Evolutionary conservation across 37 sponge, comb jelly and placozoan genomes (phyloP).

Genomic region (Halisarca cf. caerulea): DNA sequence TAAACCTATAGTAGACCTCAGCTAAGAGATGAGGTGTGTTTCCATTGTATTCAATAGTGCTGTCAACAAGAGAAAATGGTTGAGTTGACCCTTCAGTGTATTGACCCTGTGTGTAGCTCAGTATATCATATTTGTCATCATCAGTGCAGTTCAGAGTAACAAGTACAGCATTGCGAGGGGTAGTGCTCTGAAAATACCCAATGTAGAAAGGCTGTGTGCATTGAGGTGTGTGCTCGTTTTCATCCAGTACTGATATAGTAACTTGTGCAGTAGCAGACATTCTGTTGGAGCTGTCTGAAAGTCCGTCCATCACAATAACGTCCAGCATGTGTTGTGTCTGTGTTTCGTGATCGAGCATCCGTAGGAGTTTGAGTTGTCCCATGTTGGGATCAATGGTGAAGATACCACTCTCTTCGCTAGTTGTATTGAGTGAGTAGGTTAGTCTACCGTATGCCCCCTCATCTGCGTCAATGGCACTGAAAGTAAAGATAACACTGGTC

Average conservation of each 20-base stretch:
- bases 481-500: neutral
- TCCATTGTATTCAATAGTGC: neutral
- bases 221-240: conserved; percentile 55
- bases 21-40: conserved; percentile 1
- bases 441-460: conserved; percentile 59
- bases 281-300: conserved; percentile 32
- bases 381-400: conserved; percentile 17
- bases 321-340: conserved; percentile 17
- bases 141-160: conserved; percentile 48
- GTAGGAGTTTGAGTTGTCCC: neutral
- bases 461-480: conserved; percentile 62
- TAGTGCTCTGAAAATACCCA: conserved; percentile 23
- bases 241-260: conserved; percentile 47
- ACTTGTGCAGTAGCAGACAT: conserved; percentile 46
- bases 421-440: conserved; percentile 40
- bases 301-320: conserved; percentile 66
- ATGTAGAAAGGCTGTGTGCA: conserved; percentile 56
- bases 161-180: conserved; percentile 16
- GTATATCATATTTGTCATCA: conserved; percentile 41
- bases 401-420: neutral
- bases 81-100: neutral
- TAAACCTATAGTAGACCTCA: conserved; percentile 32
- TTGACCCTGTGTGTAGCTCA: neutral
- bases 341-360: conserved; percentile 23
- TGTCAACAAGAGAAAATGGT: neutral